A percentile compares a stretch with the other conserved stretches of the same genome.
phyloP scores from a whole-genome alignment of 2,113 vertebrate species.

The Dipodomys stephensi region DNA sequence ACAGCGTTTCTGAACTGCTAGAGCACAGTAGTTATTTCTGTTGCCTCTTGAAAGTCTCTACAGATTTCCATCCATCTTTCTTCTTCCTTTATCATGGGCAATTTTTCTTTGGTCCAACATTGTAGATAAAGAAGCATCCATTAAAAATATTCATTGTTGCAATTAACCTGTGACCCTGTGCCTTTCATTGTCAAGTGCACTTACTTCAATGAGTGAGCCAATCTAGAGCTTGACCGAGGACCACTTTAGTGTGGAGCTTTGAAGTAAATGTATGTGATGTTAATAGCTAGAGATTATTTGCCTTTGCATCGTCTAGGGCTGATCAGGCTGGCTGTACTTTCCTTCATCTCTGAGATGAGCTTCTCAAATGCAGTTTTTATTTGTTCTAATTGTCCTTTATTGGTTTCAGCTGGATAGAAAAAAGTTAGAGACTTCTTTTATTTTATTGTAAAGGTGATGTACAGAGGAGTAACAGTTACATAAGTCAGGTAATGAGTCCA shows the following conservation, averaged over 20 bases:
- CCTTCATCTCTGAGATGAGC: conserved; percentile 33
- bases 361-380: conserved; percentile 54
- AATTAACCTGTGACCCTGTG: conserved; percentile 29
- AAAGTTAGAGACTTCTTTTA: conserved; percentile 9
- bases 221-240: not conserved
- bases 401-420: conserved; percentile 49
- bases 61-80: conserved; percentile 28
- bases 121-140: conserved; percentile 15
- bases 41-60: not conserved
- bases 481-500: no score
- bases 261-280: conserved; percentile 57
- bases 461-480: no score
- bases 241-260: conserved; percentile 49
- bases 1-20: not conserved
- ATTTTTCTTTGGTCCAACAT: conserved; percentile 10
- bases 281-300: conserved; percentile 39
- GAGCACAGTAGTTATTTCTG: not conserved
- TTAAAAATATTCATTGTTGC: conserved; percentile 36
- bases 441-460: no score
- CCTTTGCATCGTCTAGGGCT: conserved; percentile 51
- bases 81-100: not conserved
- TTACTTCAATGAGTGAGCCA: conserved; percentile 1
- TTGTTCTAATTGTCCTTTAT: conserved; percentile 56
- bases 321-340: not conserved
- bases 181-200: conserved; percentile 42